These are phyloP conservation scores for Austrofundulus limnaeus DNA, from an alignment of 2,113 vertebrate genomes.

Conservation along the genomic window DNA sequence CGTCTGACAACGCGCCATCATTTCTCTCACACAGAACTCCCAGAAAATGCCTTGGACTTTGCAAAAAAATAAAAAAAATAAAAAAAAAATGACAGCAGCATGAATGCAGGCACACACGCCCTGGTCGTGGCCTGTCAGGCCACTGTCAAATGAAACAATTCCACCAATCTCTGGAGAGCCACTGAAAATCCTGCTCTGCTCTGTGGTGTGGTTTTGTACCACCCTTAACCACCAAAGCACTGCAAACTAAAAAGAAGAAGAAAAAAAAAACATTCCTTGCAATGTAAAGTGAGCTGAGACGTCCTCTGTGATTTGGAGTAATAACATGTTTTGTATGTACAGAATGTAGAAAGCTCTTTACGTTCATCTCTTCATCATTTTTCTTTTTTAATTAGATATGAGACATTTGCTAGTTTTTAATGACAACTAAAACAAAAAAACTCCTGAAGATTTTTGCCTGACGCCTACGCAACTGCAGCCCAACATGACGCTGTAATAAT, in stretches of 20 bases:
- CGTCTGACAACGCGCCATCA: constrained; percentile 41
- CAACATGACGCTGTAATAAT: too few species aligned
- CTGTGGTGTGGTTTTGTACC: constrained; percentile 33
- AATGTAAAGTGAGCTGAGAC: not conserved
- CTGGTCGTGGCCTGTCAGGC: constrained; percentile 11
- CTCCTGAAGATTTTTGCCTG: too few species aligned
- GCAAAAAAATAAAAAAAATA: too few species aligned
- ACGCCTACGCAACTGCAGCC: too few species aligned
- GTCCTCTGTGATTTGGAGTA: not conserved
- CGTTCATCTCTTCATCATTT: constrained; percentile 15
- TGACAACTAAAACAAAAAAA: too few species aligned
- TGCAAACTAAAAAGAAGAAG: constrained; percentile 7
- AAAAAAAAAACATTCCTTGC: not conserved
- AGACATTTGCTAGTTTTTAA: too few species aligned
- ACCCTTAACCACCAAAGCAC: constrained; percentile 11
- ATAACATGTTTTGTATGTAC: too few species aligned
- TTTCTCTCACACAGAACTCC: constrained; percentile 40
- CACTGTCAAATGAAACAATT: constrained; percentile 50
- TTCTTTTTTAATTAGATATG: constrained; percentile 8
- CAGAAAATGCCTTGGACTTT: constrained; percentile 47
- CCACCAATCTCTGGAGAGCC: constrained; percentile 33
- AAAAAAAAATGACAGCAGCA: constrained; percentile 56
- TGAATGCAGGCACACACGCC: constrained; percentile 18
- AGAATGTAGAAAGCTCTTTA: too few species aligned
- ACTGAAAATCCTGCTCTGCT: constrained; percentile 27